Conservation (phyloP, 2,888 invertebrate genomes). For the Bimastos eiseni region DNA sequence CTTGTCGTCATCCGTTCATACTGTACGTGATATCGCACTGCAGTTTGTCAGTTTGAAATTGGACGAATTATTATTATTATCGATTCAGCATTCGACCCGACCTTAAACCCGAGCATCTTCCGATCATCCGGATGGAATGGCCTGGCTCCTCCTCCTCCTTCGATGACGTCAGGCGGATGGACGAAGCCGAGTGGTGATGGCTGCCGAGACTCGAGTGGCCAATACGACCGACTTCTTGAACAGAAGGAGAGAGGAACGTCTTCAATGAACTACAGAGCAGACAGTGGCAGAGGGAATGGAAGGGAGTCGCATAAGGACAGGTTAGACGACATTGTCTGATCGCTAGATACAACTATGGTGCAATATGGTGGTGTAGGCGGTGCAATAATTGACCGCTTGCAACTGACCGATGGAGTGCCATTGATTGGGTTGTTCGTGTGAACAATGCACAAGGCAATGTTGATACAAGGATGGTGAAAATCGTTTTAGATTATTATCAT, state of each 20-base stretch:
- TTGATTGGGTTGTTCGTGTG: not conserved
- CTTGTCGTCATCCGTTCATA: no score
- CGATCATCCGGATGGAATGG: constrained; percentile 15
- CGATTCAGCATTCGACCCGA: not conserved
- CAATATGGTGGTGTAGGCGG: not conserved
- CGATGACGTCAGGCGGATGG: not conserved
- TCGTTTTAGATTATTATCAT: not conserved
- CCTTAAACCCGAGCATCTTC: not conserved
- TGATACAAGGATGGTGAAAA: not conserved
- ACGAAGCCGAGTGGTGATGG: not conserved
- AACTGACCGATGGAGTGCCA: not conserved
- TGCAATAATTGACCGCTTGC: not conserved
- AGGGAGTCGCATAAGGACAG: not conserved
- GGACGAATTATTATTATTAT: no score
- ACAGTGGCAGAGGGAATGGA: not conserved
- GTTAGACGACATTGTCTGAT: not conserved
- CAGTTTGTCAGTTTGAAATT: no score
- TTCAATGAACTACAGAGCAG: not conserved
- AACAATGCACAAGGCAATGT: not conserved
- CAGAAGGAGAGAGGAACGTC: not conserved
- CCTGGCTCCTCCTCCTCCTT: not conserved
- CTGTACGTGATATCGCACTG: no score
- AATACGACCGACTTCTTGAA: not conserved
- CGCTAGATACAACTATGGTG: not conserved
- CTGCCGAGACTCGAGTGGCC: not conserved